phyloP scores from a whole-genome alignment of 2,113 vertebrate species.

The Erpornis zantholeuca region DNA sequence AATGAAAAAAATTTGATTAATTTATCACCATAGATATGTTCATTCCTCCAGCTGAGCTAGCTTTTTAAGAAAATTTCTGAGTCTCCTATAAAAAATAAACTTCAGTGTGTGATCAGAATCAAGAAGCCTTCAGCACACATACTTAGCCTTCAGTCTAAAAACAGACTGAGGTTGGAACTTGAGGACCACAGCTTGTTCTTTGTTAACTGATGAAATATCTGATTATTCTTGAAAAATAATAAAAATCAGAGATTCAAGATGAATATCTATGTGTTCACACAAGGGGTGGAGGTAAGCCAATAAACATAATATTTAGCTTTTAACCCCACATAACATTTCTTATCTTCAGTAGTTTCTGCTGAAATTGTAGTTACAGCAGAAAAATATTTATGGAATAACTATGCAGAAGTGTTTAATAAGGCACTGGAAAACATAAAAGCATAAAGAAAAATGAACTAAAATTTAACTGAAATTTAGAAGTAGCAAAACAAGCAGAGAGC shows the following conservation, averaged over 20 bases:
- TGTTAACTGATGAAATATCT: background rate
- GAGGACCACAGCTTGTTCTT: background rate
- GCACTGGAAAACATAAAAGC: background rate
- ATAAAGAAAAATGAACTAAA: background rate
- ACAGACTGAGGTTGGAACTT: background rate
- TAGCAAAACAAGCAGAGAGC: background rate
- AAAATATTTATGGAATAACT: background rate
- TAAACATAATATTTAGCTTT: background rate
- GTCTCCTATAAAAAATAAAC: background rate
- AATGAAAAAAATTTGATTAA: background rate
- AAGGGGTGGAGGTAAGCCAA: background rate
- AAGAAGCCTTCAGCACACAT: background rate
- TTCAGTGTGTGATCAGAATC: background rate
- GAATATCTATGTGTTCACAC: background rate
- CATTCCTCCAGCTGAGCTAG: background rate
- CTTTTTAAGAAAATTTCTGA: background rate
- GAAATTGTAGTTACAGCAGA: background rate
- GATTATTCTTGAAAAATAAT: background rate
- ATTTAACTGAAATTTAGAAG: background rate
- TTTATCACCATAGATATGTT: background rate
- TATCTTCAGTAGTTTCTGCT: background rate
- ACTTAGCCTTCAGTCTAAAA: background rate
- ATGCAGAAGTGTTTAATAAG: fast-evolving
- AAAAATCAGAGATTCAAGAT: background rate
- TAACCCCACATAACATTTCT: background rate